Conservation (phyloP, 2,888 invertebrate species). For the Philhelius pedissequus region DNA sequence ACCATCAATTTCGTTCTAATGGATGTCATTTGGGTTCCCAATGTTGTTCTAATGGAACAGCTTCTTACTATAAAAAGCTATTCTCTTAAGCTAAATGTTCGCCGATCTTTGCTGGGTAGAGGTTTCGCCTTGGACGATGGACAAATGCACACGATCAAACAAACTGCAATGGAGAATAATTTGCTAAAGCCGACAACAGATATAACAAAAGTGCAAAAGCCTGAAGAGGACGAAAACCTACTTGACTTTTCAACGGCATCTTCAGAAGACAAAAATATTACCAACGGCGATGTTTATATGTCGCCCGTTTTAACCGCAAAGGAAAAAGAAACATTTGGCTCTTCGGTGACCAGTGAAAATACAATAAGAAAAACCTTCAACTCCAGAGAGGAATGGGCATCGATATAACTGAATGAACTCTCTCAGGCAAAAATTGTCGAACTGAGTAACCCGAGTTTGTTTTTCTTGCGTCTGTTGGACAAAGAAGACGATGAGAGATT, state of each 20-base stretch:
- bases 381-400: constrained; percentile 26
- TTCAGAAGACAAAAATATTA: neutral
- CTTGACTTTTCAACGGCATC: constrained; percentile 30
- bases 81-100: constrained; percentile 68
- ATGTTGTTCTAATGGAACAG: constrained; percentile 72
- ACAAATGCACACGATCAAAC: constrained; percentile 9
- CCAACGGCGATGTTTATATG: neutral
- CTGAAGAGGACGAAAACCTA: constrained; percentile 18
- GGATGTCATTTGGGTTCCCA: constrained; percentile 73
- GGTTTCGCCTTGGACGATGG: constrained; percentile 60
- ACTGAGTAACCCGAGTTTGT: constrained; percentile 13
- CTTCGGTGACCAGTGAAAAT: neutral
- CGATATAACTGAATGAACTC: constrained; percentile 26
- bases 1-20: constrained; percentile 72
- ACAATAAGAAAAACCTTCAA: neutral
- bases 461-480: constrained; percentile 22
- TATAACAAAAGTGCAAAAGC: neutral
- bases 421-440: constrained; percentile 10
- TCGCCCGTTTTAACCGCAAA: neutral
- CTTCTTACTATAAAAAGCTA: constrained; percentile 55
- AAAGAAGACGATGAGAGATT: constrained; percentile 26
- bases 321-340: neutral
- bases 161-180: constrained; percentile 31
- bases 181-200: neutral
- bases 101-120: constrained; percentile 69